Evolutionary conservation across 2,888 invertebrate genomes (phyloP), one percentile per base, ranked within the genome.

Genomic region (Chloroclysta siterata): DNA sequence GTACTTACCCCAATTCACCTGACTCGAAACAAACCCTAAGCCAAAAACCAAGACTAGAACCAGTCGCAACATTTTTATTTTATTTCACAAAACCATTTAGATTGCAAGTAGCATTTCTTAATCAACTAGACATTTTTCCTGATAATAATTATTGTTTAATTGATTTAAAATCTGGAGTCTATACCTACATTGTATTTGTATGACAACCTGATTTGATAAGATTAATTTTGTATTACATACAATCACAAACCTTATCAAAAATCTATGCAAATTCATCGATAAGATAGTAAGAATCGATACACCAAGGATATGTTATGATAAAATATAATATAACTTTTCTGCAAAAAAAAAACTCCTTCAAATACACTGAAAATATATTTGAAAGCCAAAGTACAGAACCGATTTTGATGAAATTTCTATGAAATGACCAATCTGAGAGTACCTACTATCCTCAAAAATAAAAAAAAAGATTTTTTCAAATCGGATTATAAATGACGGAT

Each of bases 1-100:
- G n/a, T n/a, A 52, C 42, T 60, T 11, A 61, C 61, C 51, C 61
- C 61, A 61, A 17, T 61, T 41, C 14, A 61, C 15, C 42, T 54
- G 50, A 46, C 55, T 13, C 1, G 13, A 52, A 56, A 39, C 61
- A 46, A 50, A 39, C 5, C 52, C 52, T 11, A 56, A 39, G 33
- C 55, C n/a, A 11, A 56, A 7, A 22, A 39, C 4, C 8, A 46
- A 36, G 46, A 46, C 13, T 17, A 41, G 5, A 22, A 55, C 4
- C n/a, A 41, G 46, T 3, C 52, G 58, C n/a, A 50, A 44, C 57
- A 58, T 58, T 50, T 42, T 50, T 50, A 29, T n/a, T 29, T n/a
- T 6, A 46, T 11, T 46, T 46, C 17, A 46, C 17, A 17, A 15
- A 44, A 4, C 2, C 15, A 15, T 15, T 15, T 44, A 15, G 15